Base-by-base conservation (phyloP, 2,797 vertebrate species). In the Lateolabrax maculatus region DNA sequence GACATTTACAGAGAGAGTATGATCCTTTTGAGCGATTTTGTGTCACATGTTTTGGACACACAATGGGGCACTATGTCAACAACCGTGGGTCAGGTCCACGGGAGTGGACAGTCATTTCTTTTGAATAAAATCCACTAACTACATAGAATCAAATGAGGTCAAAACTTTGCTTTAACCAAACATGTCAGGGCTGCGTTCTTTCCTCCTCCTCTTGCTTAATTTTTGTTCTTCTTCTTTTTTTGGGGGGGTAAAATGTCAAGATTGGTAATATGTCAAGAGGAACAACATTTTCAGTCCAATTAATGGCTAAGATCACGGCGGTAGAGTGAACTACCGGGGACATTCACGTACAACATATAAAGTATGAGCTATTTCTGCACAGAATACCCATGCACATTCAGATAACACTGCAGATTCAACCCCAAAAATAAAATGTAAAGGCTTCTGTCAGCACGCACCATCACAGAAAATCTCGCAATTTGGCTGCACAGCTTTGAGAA, bases 231-330 rank as follows among this genome's bases (percentile, higher is more conserved):
- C 27, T 74, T 23, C 4, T 29, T 46, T 39, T 75, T 74, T 49
- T 1, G 10, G 29, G 9, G 9, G 39, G 18, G 25, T 67, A 29
- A 85, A 89, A 89, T 85, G 75, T 85, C 80, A 87, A 69, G 75
- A 79, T 83, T 67, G 48, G 56, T 73, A 75, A 85, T 80, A 68
- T 75, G 80, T 79, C 80, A 90, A 71, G 52, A 66, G 49, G 77
- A 82, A 76, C 67, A 76, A 77, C 81, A 80, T 71, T 67, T 64
- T 77, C 76, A 25, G 56, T 75, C 70, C 55, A 86, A 78, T 87
- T 77, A 77, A 84, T 68, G 58, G 43, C 29, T 60, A 39, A 15
- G 44, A 69, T 68, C 65, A 39, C 64, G 57, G 77, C 58, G 6
- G 29, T 15, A 19, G 5, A 69, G 57, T 75, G 63, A 83, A 72